Evolutionary conservation across 1,140 invertebrate species (phyloP), one percentile per base, ranked within the genome.

Genomic region (Pseudomyrmex concolor): DNA sequence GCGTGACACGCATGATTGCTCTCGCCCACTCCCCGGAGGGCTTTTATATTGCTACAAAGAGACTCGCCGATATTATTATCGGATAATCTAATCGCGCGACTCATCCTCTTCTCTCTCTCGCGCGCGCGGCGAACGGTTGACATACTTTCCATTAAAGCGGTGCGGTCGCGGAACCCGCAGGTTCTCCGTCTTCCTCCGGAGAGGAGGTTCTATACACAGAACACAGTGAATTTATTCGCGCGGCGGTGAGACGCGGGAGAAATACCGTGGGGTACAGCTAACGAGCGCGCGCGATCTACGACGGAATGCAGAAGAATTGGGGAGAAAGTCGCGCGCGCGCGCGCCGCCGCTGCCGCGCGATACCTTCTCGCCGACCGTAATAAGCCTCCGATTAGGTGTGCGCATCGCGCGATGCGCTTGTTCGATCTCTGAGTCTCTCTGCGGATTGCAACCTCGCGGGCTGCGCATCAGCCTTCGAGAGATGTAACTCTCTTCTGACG

Each of bases 61-160:
- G 15, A 17, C 70, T 45, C 51, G 34, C 50, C 62, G 73, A 80
- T 80, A 80, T 80, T 48, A 80, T 71, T 80, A 80, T 80, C 76
- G 66, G 64, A 71, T 70, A 80, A 80, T 80, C 66, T 50, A 66
- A 80, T 80, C 76, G 66, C 76, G 43, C 67, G 64, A 34, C 51
- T 78, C 51, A 60, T 71, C 66, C 54, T 80, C 76, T n/a, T 10
- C 34, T 78, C 54, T 13, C 15, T 25, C 12, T 1, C 50, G 50
- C 50, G 50, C 50, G 50, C 50, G 50, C 25, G 73, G 22, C 63
- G 64, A 68, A 13, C 66, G 54, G 76, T 80, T 77, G 76, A 71
- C 76, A 80, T 80, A 80, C 76, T 80, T 80, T 80, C 76, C 76
- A 80, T 80, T 80, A 80, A 80, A 80, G 76, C 68, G 76, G 43